Evolutionary conservation across 2,797 vertebrate species (phyloP).

Genomic region (Rhinichthys osculus): DNA sequence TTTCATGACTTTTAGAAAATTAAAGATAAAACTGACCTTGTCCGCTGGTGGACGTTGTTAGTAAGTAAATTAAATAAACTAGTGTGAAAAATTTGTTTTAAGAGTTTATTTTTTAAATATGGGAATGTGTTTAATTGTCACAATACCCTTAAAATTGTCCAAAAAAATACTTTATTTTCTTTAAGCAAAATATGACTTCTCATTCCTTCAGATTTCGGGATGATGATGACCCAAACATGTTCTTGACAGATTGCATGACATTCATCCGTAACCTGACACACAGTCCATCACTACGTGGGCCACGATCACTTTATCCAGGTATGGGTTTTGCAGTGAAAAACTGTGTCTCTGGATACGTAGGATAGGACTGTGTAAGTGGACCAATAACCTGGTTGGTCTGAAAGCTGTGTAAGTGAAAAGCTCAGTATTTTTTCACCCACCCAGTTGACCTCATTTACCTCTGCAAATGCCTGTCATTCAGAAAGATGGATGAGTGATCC

Average conservation of each 20-base stretch:
- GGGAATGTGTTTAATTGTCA: not conserved
- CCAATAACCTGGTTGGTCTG: slow-evolving; percentile 15
- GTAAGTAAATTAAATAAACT: not conserved
- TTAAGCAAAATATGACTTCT: not conserved
- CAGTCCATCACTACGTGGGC: not conserved
- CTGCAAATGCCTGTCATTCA: slow-evolving; percentile 39
- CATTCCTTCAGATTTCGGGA: not conserved
- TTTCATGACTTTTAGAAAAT: not conserved
- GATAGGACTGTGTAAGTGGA: slow-evolving; percentile 1
- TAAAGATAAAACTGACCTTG: too few species aligned
- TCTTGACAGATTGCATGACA: slow-evolving; percentile 4
- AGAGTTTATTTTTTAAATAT: not conserved
- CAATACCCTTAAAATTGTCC: too few species aligned
- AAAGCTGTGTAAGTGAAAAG: slow-evolving; percentile 13
- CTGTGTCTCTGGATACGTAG: not conserved
- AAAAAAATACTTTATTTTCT: too few species aligned
- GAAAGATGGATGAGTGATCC: slow-evolving; percentile 52
- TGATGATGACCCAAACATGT: not conserved
- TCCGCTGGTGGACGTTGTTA: too few species aligned
- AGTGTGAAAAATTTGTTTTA: not conserved
- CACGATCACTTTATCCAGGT: slow-evolving; percentile 3
- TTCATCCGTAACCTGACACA: not conserved
- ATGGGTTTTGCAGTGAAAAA: not conserved
- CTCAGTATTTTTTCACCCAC: slow-evolving; percentile 21
- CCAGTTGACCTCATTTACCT: slow-evolving; percentile 45